phyloP scores from a whole-genome alignment of 2,797 vertebrate genomes.

The Anisognathus igniventris region DNA sequence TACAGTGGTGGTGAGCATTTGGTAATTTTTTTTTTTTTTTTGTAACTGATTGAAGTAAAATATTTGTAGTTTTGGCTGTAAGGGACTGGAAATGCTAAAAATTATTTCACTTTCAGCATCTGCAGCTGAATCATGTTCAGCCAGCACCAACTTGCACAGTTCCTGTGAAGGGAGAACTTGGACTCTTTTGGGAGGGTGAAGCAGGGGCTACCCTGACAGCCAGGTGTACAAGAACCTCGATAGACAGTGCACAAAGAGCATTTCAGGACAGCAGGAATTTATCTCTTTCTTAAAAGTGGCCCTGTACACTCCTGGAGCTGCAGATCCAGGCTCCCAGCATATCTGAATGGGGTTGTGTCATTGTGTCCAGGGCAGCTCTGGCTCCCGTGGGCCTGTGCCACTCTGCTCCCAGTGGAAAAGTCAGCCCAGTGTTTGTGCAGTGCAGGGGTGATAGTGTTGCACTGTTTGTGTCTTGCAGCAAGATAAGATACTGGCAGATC shows the following conservation, averaged over 20 bases:
- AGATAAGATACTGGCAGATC: background rate
- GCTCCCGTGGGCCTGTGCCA: fast-evolving
- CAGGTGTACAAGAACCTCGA: fast-evolving
- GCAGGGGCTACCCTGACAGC: background rate
- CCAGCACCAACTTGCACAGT: background rate
- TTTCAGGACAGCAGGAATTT: background rate
- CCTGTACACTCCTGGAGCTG: background rate
- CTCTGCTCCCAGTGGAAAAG: background rate
- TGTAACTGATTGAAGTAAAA: background rate
- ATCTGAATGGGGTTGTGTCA: fast-evolving
- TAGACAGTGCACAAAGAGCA: no score
- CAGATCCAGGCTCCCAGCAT: background rate
- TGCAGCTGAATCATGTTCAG: background rate
- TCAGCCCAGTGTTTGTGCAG: background rate
- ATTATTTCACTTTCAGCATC: background rate
- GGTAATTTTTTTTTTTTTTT: background rate
- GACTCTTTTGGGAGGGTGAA: background rate
- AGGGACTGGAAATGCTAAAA: background rate
- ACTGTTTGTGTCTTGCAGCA: background rate
- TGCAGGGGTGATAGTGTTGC: background rate
- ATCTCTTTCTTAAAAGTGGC: background rate
- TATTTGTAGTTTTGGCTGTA: background rate
- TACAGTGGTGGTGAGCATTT: background rate
- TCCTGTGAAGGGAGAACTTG: background rate
- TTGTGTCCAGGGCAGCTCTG: background rate